Base-by-base conservation (phyloP, 1,140 invertebrate genomes). In the Drosophila sp. region DNA sequence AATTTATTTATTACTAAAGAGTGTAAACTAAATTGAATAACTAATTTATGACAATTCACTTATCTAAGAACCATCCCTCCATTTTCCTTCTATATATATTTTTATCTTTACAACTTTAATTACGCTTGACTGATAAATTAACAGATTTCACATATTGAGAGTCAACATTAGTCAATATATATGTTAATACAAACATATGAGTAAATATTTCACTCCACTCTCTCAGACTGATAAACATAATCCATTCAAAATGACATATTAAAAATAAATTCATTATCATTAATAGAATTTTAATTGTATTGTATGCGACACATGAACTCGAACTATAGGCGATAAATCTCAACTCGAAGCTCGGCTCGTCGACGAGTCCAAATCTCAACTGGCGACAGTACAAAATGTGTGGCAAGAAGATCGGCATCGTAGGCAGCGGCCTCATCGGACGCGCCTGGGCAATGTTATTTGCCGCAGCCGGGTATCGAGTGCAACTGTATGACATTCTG, bases 361-460 rank as follows among this genome's bases (percentile, higher is more conserved):
- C 18, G 27, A 38, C 40, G 32, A 4, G 4, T n/a, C 36, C 4
- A 0, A 36, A 7, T 16, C 29, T 1, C 25, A 27, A 16, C 25
- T 11, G 21, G 21, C 29, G 29, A 36, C 57, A 87, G 76, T 87
- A 50, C 21, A 61, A 38, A 62, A 91, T 91, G 90, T 78, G 72
- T 65, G 32, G 56, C 14, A 94, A 94, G 92, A 95, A 95, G 92
- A 94, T 96, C 84, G 95, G 94, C 56, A 95, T 96, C 63, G 92
- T 95, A 62, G 94, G 94, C 79, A 95, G 97, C 92, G 98, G 98
- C 8, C 92, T 99, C 21, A 98, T 99, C 70, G 98, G 98, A 2
- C 94, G 96, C 48, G 98, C 97, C 90, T 99, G 97, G 97, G 95
- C 97, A 0, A 98, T 99, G 97, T 92, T 99, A 1, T 99, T 98